phyloP scores from a whole-genome alignment of 2,888 invertebrate genomes.

The Cantharis rufa region DNA sequence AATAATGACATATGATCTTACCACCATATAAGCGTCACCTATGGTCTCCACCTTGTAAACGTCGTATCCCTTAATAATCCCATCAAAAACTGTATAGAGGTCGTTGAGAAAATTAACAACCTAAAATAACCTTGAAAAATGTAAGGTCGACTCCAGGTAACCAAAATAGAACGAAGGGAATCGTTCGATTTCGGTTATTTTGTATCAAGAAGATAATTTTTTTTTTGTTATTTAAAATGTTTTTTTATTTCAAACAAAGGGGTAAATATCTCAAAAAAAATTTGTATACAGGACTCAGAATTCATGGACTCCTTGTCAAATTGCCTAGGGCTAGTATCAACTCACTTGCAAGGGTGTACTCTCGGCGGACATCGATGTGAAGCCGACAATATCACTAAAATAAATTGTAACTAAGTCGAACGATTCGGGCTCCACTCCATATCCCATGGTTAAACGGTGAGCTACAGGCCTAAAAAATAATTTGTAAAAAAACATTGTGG shows the following conservation, averaged over 20 bases:
- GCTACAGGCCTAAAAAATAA: constrained; percentile 77
- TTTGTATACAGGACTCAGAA: no score
- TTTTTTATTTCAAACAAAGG: no score
- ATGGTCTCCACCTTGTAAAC: constrained; percentile 98
- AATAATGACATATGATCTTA: constrained; percentile 50
- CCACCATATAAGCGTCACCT: constrained; percentile 81
- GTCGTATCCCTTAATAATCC: constrained; percentile 94
- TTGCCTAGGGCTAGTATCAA: no score
- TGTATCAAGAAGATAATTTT: not conserved
- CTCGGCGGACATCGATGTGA: constrained; percentile 93
- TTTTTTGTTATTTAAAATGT: no score
- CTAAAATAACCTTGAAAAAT: constrained; percentile 51
- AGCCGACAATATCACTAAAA: constrained; percentile 97
- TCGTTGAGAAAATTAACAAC: constrained; percentile 97
- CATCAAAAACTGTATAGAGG: constrained; percentile 95
- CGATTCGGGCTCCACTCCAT: constrained; percentile 90
- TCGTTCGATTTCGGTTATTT: not conserved
- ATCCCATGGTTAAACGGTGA: constrained; percentile 81
- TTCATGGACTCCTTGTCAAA: no score
- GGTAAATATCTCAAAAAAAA: no score
- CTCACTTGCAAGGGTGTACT: constrained; percentile 85
- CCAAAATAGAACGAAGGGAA: not conserved
- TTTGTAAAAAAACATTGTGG: not conserved
- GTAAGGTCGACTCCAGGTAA: not conserved
- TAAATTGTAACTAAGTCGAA: constrained; percentile 94